Conservation (phyloP, 2,113 vertebrate genomes). For the Mustela nigripes region DNA sequence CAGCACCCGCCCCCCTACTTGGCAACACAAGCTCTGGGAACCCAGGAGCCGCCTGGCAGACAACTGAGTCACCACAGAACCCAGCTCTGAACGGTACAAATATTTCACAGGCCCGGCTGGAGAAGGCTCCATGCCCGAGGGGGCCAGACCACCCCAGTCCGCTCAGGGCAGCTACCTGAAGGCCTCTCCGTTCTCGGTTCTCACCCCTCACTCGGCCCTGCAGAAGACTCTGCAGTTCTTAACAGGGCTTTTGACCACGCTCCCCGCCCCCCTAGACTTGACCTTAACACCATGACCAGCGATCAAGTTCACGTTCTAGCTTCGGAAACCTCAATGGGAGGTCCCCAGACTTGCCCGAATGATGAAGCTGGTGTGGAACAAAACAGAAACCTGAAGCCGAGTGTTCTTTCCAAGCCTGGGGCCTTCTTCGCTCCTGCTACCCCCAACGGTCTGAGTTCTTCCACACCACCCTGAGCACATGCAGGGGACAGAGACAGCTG, state of each 20-base stretch:
- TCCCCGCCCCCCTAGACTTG: not conserved
- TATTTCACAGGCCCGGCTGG: conserved; percentile 29
- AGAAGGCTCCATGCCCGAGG: not conserved
- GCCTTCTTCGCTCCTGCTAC: too few species aligned
- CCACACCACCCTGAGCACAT: not conserved
- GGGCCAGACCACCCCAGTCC: not conserved
- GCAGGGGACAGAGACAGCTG: not conserved
- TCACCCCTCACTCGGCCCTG: not conserved
- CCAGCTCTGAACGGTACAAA: conserved; percentile 31
- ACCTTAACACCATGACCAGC: not conserved
- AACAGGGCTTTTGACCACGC: not conserved
- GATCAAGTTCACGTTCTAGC: not conserved
- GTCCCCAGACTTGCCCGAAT: not conserved
- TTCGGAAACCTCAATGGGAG: not conserved
- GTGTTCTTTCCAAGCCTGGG: not conserved
- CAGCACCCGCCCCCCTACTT: conserved; percentile 44
- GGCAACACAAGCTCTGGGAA: not conserved
- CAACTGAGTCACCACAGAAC: conserved; percentile 50
- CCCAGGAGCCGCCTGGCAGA: not conserved
- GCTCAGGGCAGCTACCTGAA: not conserved
- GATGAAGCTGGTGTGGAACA: not conserved
- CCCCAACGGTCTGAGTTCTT: not conserved
- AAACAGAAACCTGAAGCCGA: not conserved
- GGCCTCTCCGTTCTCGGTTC: not conserved
- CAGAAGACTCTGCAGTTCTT: not conserved